Conservation (phyloP, 2,113 vertebrate genomes). For the Pungitius pungitius region DNA sequence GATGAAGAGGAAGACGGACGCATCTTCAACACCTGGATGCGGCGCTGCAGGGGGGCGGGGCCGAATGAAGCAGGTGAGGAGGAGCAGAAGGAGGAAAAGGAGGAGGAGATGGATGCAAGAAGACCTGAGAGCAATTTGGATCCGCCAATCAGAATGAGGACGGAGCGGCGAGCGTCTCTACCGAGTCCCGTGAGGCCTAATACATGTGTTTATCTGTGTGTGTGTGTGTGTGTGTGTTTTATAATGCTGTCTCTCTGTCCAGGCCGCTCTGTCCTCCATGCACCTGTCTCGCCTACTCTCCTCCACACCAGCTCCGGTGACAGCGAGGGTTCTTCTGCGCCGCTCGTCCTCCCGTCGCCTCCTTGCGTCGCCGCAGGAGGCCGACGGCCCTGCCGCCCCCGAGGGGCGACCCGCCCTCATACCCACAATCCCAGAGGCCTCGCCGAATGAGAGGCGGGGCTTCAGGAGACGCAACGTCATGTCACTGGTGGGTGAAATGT, state of each 20-base stretch:
- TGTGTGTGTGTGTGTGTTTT: too few species aligned
- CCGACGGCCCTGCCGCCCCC: slow-evolving; percentile 47
- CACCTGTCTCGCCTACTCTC: slow-evolving; percentile 76
- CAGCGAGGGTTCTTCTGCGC: slow-evolving; percentile 70
- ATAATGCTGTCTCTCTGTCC: slow-evolving; percentile 11
- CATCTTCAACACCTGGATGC: slow-evolving; percentile 68
- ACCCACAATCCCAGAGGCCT: slow-evolving; percentile 79
- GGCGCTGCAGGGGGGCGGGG: slow-evolving; percentile 31
- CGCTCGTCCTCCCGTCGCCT: slow-evolving; percentile 76
- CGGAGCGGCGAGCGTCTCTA: slow-evolving; percentile 85
- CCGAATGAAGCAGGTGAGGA: slow-evolving; percentile 19
- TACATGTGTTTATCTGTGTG: too few species aligned
- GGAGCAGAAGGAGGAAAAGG: background rate
- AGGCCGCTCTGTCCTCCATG: slow-evolving; percentile 82
- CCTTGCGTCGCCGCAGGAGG: slow-evolving; percentile 45
- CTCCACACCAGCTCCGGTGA: slow-evolving; percentile 72
- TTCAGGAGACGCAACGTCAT: slow-evolving; percentile 84
- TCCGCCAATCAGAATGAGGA: slow-evolving; percentile 21
- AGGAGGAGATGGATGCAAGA: background rate
- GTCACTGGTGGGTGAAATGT: slow-evolving; percentile 79
- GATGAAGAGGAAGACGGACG: slow-evolving; percentile 43
- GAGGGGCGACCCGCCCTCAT: slow-evolving; percentile 59
- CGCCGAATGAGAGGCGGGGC: slow-evolving; percentile 77
- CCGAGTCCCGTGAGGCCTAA: slow-evolving; percentile 80
- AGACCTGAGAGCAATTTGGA: slow-evolving; percentile 61